Evolutionary conservation across 2,797 vertebrate genomes (phyloP), one percentile per base, ranked within the genome.

Genomic region (Clarias laeviceps): DNA sequence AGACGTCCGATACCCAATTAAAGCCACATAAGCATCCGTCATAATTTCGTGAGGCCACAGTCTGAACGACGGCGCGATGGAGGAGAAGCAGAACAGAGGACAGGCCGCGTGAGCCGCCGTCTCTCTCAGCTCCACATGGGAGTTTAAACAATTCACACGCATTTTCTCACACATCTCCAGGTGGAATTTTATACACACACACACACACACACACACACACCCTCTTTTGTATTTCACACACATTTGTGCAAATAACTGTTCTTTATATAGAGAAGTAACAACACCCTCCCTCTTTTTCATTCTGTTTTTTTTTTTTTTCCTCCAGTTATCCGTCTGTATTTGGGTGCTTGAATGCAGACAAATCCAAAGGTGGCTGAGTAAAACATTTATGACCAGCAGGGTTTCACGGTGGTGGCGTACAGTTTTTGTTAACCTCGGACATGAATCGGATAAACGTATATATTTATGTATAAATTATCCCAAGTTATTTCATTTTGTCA

Each of bases 1-100:
- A 83, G 77, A 72, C 80, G 83, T 82, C 88, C 82, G 83, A 69
- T 66, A 87, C 64, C 81, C 87, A 82, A 87, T 89, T 85, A 88
- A 82, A 84, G 70, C 57, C 32, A 77, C 72, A 87, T 87, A 87
- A 85, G 76, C 88, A 82, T 85, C 81, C 77, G 72, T 89, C 87
- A 82, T 87, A 56, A 68, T 82, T 88, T 66, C 34, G 77, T 82
- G 73, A 72, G 79, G 76, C 65, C 59, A 40, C 83, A 32, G 56
- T 79, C 68, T 84, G 78, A 84, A 73, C 88, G 12, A 32, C 12
- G 20, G 34, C 66, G n/a, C 50, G 69, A 27, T 34, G 27, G 37
- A 79, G 9, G 24, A 66, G 27, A 34, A 34, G 82, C 37, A 1
- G 4, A n/a, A 84, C 3, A 24, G 29, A 18, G 17, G 45, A 59